Base-by-base conservation (phyloP, 2,888 invertebrate genomes). In the Thymelicus sylvestris region DNA sequence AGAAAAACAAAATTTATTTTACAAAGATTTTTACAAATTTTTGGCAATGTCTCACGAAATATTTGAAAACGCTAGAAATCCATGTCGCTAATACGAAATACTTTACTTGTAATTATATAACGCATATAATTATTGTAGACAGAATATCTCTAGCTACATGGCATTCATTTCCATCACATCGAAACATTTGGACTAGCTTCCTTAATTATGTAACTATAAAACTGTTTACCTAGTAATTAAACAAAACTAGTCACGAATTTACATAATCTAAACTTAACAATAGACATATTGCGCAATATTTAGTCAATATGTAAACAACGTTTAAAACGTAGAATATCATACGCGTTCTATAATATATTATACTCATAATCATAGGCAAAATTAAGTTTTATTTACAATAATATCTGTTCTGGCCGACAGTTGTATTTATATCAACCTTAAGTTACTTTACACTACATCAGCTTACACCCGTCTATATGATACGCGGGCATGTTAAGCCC, bases 121-220 rank as follows among this genome's bases (percentile, higher is more conserved):
- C 71, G 24, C 13, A 66, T 63, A 77, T 76, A 77, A 77, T 76
- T 75, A 74, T 72, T 72, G 72, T 75, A 76, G 78, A 77, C 79
- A 80, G 75, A 77, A 59, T 59, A 85, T 82, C 78, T 84, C 83
- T 87, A 88, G 81, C 84, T 88, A 89, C 86, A 91, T 90, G 90
- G 89, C 92, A 89, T 91, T 87, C 87, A 84, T 83, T 89, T 89
- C 91, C 89, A 90, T 90, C 92, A 92, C 90, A 90, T 90, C 88
- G 84, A 90, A 84, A 90, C 88, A 90, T 90, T 91, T 90, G 91
- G 93, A 93, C 93, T 93, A 93, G 93, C 92, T 93, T 92, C 81
- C 91, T 92, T 91, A 92, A 91, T 90, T 89, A 90, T 90, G 79
- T 86, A 86, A 88, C 89, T 88, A 87, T 83, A 84, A 80, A 81